A percentile compares a stretch with the other conserved stretches of the same genome.
These are phyloP conservation scores for Centruroides vittatus DNA, from an alignment of 1,140 invertebrate genomes.

Conservation along the genomic window DNA sequence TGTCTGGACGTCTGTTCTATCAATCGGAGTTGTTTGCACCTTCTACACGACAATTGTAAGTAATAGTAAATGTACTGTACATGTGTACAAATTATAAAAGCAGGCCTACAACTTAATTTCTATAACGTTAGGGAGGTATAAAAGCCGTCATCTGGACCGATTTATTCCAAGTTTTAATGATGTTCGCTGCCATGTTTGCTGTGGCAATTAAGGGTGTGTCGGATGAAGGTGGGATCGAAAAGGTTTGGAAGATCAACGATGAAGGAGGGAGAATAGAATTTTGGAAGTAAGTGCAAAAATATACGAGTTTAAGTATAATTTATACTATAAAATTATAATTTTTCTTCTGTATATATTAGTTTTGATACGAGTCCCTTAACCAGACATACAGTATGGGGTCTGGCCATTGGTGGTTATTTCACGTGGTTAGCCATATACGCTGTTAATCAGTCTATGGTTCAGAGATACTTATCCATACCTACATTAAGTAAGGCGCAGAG, in stretches of 20 bases:
- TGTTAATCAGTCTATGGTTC: constrained; percentile 70
- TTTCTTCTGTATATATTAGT: constrained; percentile 18
- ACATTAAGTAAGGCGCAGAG: constrained; percentile 39
- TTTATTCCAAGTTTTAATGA: constrained; percentile 69
- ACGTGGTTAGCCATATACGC: constrained; percentile 59
- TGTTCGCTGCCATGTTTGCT: constrained; percentile 64
- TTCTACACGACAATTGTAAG: constrained; percentile 34
- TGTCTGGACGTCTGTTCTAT: constrained; percentile 26
- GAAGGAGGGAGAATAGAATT: constrained; percentile 55
- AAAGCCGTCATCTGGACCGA: constrained; percentile 89
- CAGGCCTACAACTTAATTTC: too few species aligned
- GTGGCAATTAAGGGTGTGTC: constrained; percentile 53
- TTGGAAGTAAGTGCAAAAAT: constrained; percentile 25
- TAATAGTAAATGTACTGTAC: background rate
- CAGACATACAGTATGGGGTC: constrained; percentile 33
- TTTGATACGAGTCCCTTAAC: constrained; percentile 29
- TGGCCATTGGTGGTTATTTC: constrained; percentile 34
- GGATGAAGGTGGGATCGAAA: constrained; percentile 48
- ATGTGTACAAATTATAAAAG: too few species aligned
- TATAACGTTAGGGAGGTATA: constrained; percentile 57
- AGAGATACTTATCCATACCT: constrained; percentile 58
- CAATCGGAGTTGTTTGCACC: constrained; percentile 31
- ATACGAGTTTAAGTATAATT: too few species aligned
- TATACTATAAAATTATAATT: too few species aligned
- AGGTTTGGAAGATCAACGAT: constrained; percentile 49